phyloP scores from a whole-genome alignment of 2,888 invertebrate genomes.

The Brachyptera risi region DNA sequence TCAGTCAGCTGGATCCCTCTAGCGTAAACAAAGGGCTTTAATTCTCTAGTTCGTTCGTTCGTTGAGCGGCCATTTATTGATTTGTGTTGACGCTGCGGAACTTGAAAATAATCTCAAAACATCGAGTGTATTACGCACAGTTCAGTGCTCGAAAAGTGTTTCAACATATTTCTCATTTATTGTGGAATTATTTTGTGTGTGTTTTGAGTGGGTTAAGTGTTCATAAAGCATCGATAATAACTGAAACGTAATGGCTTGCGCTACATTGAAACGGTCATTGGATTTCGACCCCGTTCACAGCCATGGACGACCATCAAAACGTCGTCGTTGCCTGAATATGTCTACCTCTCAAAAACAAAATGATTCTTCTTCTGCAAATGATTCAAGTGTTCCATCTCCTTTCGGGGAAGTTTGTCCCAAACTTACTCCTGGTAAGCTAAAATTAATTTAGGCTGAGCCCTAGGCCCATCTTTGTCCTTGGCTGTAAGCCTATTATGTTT shows the following conservation, averaged over 20 bases:
- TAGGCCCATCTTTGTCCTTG: not conserved
- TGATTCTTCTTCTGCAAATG: constrained; percentile 33
- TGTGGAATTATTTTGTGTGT: not conserved
- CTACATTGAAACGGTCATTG: constrained; percentile 90
- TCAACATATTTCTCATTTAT: not conserved
- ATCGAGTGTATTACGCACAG: not conserved
- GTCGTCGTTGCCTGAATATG: constrained; percentile 88
- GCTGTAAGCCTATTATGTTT: not conserved
- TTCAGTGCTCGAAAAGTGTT: too few species aligned
- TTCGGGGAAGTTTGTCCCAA: constrained; percentile 83
- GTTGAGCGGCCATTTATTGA: too few species aligned
- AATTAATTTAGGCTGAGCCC: too few species aligned
- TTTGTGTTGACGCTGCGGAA: too few species aligned
- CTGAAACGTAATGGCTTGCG: constrained; percentile 99
- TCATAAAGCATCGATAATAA: too few species aligned
- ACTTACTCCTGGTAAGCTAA: constrained; percentile 58
- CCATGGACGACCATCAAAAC: constrained; percentile 76
- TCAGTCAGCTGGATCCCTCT: constrained; percentile 6
- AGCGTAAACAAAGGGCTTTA: constrained; percentile 29
- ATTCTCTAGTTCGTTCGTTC: too few species aligned
- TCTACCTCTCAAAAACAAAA: constrained; percentile 52
- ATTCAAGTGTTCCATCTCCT: too few species aligned
- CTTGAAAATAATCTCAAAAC: not conserved
- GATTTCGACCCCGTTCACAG: constrained; percentile 92
- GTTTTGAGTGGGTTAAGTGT: not conserved